These are phyloP conservation scores for Austrolebias charrua DNA, from an alignment of 2,797 vertebrate genomes.

Conservation along the genomic window DNA sequence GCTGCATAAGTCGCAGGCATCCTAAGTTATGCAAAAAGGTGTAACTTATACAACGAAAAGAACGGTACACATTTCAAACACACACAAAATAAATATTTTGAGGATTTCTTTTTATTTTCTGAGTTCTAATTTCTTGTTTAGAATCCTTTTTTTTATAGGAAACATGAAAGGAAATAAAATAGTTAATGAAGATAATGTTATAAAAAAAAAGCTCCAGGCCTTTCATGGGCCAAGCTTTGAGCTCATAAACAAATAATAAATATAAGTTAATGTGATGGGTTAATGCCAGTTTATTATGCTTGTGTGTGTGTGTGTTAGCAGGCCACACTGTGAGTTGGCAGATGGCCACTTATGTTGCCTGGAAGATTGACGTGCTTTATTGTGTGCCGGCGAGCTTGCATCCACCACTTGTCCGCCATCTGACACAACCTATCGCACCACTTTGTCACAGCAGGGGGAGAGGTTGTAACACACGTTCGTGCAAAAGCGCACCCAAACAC, in stretches of 20 bases:
- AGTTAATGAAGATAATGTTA: not conserved
- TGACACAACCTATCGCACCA: constrained; percentile 70
- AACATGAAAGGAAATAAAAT: too few relatives aligned
- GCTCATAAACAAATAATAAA: constrained; percentile 33
- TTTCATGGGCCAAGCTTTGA: constrained; percentile 10
- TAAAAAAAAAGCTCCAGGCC: not conserved
- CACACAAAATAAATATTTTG: too few relatives aligned
- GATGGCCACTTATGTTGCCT: constrained; percentile 37
- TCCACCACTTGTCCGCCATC: constrained; percentile 63
- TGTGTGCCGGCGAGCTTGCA: constrained; percentile 49
- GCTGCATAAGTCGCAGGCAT: too few relatives aligned
- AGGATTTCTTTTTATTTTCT: too few relatives aligned
- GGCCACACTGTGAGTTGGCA: constrained; percentile 43
- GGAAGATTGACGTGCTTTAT: constrained; percentile 73
- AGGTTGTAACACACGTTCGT: constrained; percentile 23
- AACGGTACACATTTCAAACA: too few relatives aligned
- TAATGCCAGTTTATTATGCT: constrained; percentile 9
- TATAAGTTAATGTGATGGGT: constrained; percentile 19
- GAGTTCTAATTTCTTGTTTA: too few relatives aligned
- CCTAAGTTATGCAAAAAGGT: too few relatives aligned
- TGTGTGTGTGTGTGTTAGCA: constrained; percentile 8
- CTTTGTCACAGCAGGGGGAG: constrained; percentile 62
- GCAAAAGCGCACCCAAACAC: not conserved
- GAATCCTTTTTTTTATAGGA: too few relatives aligned
- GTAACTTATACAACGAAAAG: too few relatives aligned